phyloP scores from a whole-genome alignment of 2,888 invertebrate genomes.

The Apamea sordens region DNA sequence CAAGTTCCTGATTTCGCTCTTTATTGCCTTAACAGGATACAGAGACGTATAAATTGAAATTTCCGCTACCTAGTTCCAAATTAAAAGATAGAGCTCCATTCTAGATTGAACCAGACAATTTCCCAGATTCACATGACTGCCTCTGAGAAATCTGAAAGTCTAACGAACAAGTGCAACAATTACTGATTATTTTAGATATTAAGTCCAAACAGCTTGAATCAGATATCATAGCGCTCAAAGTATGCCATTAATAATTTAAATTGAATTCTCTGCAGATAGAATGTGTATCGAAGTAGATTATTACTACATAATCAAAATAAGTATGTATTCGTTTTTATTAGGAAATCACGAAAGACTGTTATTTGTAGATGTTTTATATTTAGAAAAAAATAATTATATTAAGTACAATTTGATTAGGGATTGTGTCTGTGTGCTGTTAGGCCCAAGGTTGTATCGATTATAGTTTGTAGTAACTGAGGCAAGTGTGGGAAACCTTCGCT shows the following conservation, averaged over 20 bases:
- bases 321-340: conserved; percentile 54
- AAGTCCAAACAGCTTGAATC: conserved; percentile 43
- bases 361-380: conserved; percentile 49
- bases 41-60: conserved; percentile 83
- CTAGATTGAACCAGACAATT: conserved; percentile 46
- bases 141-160: conserved; percentile 59
- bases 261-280: conserved; percentile 50
- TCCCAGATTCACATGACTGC: conserved; percentile 49
- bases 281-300: conserved; percentile 36
- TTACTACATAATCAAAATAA: conserved; percentile 52
- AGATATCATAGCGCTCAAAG: conserved; percentile 52
- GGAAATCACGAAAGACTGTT: conserved; percentile 64
- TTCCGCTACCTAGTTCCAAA: conserved; percentile 82
- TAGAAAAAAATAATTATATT: conserved; percentile 57
- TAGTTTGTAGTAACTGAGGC: conserved; percentile 51
- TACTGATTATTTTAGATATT: conserved; percentile 49
- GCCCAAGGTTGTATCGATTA: conserved; percentile 75
- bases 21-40: conserved; percentile 80
- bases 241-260: conserved; percentile 57
- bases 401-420: conserved; percentile 67
- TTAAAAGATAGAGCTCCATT: conserved; percentile 64
- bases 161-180: conserved; percentile 50
- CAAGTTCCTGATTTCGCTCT: conserved; percentile 80
- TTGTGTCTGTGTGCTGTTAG: conserved; percentile 68
- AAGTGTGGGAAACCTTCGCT: conserved; percentile 56